These are phyloP conservation scores for Drosophila pseudotakahashii DNA, from an alignment of 2,888 invertebrate species.

Conservation along the genomic window DNA sequence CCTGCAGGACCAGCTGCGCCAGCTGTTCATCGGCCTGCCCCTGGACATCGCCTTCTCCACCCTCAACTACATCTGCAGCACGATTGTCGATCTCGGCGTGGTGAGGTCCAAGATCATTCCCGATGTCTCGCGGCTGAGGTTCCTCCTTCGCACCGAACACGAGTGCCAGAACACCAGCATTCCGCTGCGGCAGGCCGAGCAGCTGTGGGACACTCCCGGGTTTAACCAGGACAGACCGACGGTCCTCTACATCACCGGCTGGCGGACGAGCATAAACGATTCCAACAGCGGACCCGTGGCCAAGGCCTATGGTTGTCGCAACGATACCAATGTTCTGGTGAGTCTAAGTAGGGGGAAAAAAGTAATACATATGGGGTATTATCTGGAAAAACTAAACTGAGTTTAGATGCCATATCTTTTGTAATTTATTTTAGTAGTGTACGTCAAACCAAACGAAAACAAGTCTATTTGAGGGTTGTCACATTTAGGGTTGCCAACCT, in stretches of 20 bases:
- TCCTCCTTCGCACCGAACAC: constrained; percentile 29
- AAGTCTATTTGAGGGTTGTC: too few relatives aligned
- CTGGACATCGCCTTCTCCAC: constrained; percentile 23
- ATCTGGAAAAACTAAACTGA: too few relatives aligned
- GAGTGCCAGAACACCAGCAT: constrained; percentile 47
- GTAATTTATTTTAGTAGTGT: too few relatives aligned
- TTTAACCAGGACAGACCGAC: constrained; percentile 69
- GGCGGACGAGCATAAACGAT: constrained; percentile 67
- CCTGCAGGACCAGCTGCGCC: constrained; percentile 23
- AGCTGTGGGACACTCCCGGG: constrained; percentile 57
- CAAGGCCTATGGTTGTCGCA: constrained; percentile 79
- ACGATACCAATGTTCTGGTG: constrained; percentile 73
- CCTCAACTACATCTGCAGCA: constrained; percentile 35
- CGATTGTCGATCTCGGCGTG: constrained; percentile 27
- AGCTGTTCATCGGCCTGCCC: constrained; percentile 2
- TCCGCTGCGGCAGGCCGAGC: constrained; percentile 17
- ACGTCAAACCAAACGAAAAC: too few relatives aligned
- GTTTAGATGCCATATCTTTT: too few relatives aligned
- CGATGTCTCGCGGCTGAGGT: constrained; percentile 38
- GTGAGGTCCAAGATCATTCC: constrained; percentile 19
- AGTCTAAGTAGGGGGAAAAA: constrained; percentile 1
- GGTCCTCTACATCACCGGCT: constrained; percentile 80
- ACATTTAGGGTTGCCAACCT: too few relatives aligned
- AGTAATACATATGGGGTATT: too few relatives aligned
- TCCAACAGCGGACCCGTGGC: constrained; percentile 51